Evolutionary conservation across 2,113 vertebrate species (phyloP).

Genomic region (Urocitellus parryii): DNA sequence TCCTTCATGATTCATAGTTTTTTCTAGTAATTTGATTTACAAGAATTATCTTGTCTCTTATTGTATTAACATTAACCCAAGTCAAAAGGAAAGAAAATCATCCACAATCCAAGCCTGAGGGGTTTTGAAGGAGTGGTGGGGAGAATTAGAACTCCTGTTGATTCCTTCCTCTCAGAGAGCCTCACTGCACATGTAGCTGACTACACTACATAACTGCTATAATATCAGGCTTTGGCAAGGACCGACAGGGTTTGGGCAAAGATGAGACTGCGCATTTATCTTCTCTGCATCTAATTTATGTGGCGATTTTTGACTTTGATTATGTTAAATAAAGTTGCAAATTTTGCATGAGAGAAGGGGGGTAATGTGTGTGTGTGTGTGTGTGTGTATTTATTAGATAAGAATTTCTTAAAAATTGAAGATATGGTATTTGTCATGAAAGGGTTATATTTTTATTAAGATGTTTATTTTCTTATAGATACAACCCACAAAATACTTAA

Average conservation of each 20-base stretch:
- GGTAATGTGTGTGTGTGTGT: no score
- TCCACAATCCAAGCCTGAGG: background rate
- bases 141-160: background rate
- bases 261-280: background rate
- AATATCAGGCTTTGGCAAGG: background rate
- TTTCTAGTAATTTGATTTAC: slow-evolving; percentile 7
- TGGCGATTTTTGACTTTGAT: background rate
- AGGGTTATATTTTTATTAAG: background rate
- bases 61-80: slow-evolving; percentile 7
- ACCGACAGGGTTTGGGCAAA: background rate
- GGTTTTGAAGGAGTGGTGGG: background rate
- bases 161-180: background rate
- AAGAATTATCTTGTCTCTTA: slow-evolving; percentile 19
- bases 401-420: slow-evolving; percentile 7
- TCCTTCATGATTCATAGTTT: slow-evolving; percentile 36
- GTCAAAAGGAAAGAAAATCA: slow-evolving; percentile 4
- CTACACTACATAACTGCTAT: background rate
- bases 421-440: background rate
- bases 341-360: background rate
- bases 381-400: no score
- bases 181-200: background rate
- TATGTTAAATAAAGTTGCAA: background rate
- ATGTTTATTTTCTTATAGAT: no score
- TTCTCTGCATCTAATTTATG: background rate
- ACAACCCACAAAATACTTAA: no score